Evolutionary conservation across 2,797 vertebrate species (phyloP).

Genomic region (Chloroceryle inda): DNA sequence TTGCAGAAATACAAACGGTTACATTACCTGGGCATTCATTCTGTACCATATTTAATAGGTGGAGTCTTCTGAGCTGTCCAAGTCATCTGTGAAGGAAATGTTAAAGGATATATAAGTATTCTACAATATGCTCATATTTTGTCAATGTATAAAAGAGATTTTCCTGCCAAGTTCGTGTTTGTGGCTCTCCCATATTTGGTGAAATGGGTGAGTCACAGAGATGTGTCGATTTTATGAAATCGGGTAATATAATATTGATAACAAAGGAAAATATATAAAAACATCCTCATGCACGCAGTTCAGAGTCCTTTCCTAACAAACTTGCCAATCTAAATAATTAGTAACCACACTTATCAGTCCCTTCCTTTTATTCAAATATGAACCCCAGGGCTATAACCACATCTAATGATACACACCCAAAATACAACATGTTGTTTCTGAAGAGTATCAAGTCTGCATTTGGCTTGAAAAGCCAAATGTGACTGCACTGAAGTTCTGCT

Average conservation of each 20-base stretch:
- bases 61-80: background rate
- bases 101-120: background rate
- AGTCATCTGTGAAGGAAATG: background rate
- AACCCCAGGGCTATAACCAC: background rate
- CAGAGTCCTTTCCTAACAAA: background rate
- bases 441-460: background rate
- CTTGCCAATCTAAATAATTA: background rate
- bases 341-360: background rate
- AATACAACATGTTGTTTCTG: background rate
- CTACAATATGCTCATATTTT: background rate
- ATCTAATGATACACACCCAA: background rate
- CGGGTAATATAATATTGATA: background rate
- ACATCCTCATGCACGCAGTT: background rate
- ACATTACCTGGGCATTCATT: background rate
- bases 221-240: background rate
- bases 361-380: background rate
- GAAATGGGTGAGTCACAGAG: background rate
- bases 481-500: background rate
- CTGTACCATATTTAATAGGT: background rate
- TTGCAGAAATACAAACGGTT: background rate
- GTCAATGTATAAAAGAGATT: background rate
- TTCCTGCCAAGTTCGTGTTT: background rate
- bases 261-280: background rate
- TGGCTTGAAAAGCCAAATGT: background rate
- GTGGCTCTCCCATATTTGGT: background rate